Base-by-base conservation (phyloP, 2,113 vertebrate species). In the Ailuropoda melanoleuca region DNA sequence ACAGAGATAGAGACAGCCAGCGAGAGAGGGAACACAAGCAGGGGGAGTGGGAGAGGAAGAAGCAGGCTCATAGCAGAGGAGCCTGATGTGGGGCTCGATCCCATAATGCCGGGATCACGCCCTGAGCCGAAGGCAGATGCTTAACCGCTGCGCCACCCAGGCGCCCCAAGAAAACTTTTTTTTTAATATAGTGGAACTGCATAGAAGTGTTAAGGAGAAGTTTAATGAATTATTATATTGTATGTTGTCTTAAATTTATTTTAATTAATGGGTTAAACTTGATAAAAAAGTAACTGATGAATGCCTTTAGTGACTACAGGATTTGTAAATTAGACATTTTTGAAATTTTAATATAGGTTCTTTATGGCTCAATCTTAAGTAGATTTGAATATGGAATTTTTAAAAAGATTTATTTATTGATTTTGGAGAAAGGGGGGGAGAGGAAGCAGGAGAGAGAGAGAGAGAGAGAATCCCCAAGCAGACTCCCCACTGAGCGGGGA, bases 261-360 rank as follows among this genome's bases (percentile, higher is more conserved):
- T 92, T 90, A 95, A 83, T 89, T 96, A 92, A 62, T 37, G 21
- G 11, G 53, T 43, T 78, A 56, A 81, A 70, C 23, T 92, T 87
- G 50, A 56, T 93, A 6, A 70, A 70, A 64, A 95, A 66, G 37
- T 92, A 83, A 75, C 75, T 91, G 68, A 46, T 78, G 8, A 75
- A 70, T 43, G 14, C 13, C 6, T 75, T 84, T 89, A 85, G 11
- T 86, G 70, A 94, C 62, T 84, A 62, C 62, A 84, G 21, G 62
- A 85, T 94, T 92, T 96, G 1, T 80, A 93, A 94, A 70, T 90
- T 39, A 90, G 29, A 93, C 13, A 68, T 50, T 96, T 96, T 93
- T 68, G 37, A 92, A 95, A 88, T 93, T 6, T 39, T 62, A 88
- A 34, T 62, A 14, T 86, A 95, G n/a, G 5, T 84, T 97, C 14